phyloP scores from a whole-genome alignment of 2,797 vertebrate species.

The Orestias chungarensis region DNA sequence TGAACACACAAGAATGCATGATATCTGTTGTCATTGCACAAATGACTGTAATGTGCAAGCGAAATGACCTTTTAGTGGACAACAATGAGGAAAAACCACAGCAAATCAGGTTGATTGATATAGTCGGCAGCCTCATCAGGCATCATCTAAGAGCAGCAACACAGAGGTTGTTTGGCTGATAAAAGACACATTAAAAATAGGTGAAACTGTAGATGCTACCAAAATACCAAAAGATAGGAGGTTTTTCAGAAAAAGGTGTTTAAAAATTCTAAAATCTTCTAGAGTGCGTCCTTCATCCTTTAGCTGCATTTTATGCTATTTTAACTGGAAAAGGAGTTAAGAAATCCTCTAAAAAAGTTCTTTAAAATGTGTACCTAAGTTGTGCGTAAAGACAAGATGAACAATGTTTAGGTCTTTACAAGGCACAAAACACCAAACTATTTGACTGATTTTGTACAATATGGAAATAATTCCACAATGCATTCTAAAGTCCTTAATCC shows the following conservation, averaged over 20 bases:
- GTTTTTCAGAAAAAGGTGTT: neutral
- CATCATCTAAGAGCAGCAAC: neutral
- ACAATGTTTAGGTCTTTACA: slow-evolving; percentile 20
- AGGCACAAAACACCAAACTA: slow-evolving; percentile 61
- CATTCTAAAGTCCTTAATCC: slow-evolving; percentile 82
- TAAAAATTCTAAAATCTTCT: neutral
- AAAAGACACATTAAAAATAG: no score
- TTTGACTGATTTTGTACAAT: slow-evolving; percentile 66
- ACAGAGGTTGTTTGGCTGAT: no score
- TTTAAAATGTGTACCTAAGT: slow-evolving; percentile 10
- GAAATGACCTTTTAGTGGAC: no score
- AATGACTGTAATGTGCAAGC: no score
- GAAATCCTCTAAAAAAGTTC: neutral
- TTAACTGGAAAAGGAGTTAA: neutral
- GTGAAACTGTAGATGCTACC: neutral
- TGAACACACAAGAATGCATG: no score
- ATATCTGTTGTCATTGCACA: no score
- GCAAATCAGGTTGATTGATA: neutral
- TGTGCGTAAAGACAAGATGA: slow-evolving; percentile 24
- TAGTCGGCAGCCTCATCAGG: neutral
- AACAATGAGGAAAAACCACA: no score
- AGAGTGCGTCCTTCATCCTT: neutral
- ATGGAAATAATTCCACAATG: slow-evolving; percentile 78
- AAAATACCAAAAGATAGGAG: neutral
- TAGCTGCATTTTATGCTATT: neutral